phyloP scores from a whole-genome alignment of 1,140 invertebrate genomes.

The Trichonephila inaurata region DNA sequence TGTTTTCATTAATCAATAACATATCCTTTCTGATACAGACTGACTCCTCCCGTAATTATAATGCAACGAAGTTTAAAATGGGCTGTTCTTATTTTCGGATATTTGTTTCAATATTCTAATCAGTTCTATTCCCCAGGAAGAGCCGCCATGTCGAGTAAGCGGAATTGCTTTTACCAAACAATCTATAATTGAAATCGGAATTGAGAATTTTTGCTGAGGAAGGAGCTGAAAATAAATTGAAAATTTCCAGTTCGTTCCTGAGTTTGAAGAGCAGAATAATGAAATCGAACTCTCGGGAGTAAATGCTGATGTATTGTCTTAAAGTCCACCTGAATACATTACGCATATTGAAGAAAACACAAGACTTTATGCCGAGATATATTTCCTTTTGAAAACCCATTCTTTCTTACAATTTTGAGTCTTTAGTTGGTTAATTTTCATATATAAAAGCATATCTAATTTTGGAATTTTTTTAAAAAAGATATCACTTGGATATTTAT shows the following conservation, averaged over 20 bases:
- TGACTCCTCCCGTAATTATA: neutral
- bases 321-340: neutral
- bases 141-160: neutral
- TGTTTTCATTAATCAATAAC: slow-evolving; percentile 11
- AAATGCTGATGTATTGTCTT: neutral
- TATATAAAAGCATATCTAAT: no score
- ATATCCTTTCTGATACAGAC: neutral
- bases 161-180: slow-evolving; percentile 19
- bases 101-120: slow-evolving; percentile 42
- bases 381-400: no score
- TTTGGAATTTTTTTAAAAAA: no score
- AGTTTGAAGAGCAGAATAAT: neutral
- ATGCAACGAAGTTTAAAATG: slow-evolving; percentile 10
- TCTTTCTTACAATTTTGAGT: no score
- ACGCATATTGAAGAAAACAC: neutral
- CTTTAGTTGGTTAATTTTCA: no score
- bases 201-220: neutral
- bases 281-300: neutral
- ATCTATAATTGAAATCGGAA: slow-evolving; percentile 41
- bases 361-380: no score
- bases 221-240: slow-evolving; percentile 10
- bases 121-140: slow-evolving; percentile 23
- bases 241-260: neutral
- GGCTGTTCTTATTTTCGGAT: neutral
- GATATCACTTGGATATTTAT: no score